A percentile compares a stretch with the other conserved stretches of the same genome.
Evolutionary conservation across 2,797 vertebrate genomes (phyloP).

Genomic region (Labroides dimidiatus): DNA sequence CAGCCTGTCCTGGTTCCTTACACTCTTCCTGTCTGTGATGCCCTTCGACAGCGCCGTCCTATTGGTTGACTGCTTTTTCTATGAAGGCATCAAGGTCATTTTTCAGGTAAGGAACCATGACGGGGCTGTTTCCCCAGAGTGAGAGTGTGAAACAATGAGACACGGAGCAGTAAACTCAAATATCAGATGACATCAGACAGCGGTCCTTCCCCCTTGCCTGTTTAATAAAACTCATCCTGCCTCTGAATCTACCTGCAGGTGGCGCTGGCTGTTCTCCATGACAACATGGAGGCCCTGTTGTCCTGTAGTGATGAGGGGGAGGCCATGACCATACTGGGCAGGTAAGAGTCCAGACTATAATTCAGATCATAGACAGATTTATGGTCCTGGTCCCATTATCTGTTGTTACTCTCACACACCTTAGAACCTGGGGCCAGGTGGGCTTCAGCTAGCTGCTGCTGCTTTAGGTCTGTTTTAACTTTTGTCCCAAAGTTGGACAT

Average conservation of each 20-base stretch:
- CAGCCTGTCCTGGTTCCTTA: constrained; percentile 98
- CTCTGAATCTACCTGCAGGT: constrained; percentile 79
- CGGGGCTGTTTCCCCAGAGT: too few relatives aligned
- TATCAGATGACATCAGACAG: too few relatives aligned
- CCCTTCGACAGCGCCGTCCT: constrained; percentile 96
- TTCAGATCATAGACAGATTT: too few relatives aligned
- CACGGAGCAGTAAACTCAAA: too few relatives aligned
- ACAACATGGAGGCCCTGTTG: constrained; percentile 92
- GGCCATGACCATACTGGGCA: constrained; percentile 97
- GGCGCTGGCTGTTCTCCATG: constrained; percentile 93
- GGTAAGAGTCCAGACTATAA: constrained; percentile 75
- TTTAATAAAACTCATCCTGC: neutral
- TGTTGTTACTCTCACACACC: too few relatives aligned
- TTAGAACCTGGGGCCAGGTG: too few relatives aligned
- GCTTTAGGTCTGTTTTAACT: too few relatives aligned
- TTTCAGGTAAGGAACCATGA: constrained; percentile 82
- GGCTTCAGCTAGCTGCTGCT: too few relatives aligned
- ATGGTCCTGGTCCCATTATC: too few relatives aligned
- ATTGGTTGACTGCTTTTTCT: constrained; percentile 97
- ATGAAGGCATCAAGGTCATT: constrained; percentile 96
- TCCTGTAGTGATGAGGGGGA: constrained; percentile 94
- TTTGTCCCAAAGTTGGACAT: too few relatives aligned
- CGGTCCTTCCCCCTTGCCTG: too few relatives aligned
- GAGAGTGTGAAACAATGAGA: too few relatives aligned
- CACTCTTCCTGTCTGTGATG: constrained; percentile 97